Conservation (phyloP, 1,140 invertebrate genomes). For the Anastatus disparis region DNA sequence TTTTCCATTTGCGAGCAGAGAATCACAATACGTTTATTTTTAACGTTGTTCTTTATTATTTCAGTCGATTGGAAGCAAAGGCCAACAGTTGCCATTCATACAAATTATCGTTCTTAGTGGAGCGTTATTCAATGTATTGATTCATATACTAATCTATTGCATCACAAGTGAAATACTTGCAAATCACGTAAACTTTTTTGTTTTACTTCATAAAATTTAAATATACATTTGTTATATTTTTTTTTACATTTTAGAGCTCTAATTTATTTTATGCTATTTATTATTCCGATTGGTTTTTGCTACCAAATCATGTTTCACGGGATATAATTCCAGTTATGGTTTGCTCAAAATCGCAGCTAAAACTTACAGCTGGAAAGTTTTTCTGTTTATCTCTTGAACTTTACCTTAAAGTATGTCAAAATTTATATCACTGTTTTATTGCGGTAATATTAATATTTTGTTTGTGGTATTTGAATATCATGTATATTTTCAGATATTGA, state of each 20-base stretch:
- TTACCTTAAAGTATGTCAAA: neutral
- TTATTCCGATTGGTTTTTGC: neutral
- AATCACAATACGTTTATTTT: too few species aligned
- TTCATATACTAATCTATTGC: neutral
- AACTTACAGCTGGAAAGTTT: neutral
- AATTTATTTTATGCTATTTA: neutral
- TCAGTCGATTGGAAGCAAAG: too few species aligned
- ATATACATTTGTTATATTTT: neutral
- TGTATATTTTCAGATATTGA: neutral
- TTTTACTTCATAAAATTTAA: neutral
- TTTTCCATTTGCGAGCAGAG: too few species aligned
- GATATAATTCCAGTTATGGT: neutral
- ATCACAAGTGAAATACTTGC: neutral
- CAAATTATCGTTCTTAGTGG: neutral
- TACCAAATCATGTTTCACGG: neutral
- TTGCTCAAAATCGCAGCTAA: neutral
- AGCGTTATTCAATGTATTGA: neutral
- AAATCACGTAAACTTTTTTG: neutral
- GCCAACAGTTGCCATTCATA: neutral
- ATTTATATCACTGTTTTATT: too few species aligned
- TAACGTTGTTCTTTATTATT: too few species aligned
- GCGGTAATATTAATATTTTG: neutral
- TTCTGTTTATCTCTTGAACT: neutral
- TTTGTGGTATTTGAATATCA: neutral
- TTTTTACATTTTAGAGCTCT: neutral